phyloP scores from a whole-genome alignment of 2,797 vertebrate genomes.

The Novumbra hubbsi region DNA sequence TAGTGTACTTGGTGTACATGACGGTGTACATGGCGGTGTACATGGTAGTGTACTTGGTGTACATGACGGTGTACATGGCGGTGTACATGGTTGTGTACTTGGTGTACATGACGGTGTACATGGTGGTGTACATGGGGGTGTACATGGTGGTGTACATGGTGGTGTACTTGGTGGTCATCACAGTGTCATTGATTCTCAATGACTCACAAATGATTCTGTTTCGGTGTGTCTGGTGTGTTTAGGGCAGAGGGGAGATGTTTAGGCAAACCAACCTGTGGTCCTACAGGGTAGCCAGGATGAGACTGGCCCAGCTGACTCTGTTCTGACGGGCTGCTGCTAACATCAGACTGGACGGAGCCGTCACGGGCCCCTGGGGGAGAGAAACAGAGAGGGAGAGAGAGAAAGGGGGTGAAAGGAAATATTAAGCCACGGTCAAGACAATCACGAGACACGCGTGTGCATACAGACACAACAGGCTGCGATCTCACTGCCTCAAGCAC shows the following conservation, averaged over 20 bases:
- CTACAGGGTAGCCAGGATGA: constrained; percentile 87
- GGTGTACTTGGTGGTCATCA: too few relatives aligned
- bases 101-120: too few relatives aligned
- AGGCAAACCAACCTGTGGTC: constrained; percentile 85
- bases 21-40: too few relatives aligned
- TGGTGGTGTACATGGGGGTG: too few relatives aligned
- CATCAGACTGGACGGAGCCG: constrained; percentile 82
- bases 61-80: too few relatives aligned
- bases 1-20: too few relatives aligned
- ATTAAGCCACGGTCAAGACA: constrained; percentile 25
- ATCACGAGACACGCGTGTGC: background rate
- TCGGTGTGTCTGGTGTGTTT: too few relatives aligned
- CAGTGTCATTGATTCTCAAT: too few relatives aligned
- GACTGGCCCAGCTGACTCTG: constrained; percentile 85
- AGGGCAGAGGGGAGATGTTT: background rate
- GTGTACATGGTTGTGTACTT: too few relatives aligned
- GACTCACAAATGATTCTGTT: too few relatives aligned
- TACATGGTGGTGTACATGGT: too few relatives aligned
- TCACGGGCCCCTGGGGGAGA: constrained; percentile 81
- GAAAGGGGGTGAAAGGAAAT: constrained; percentile 39
- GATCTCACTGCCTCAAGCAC: constrained; percentile 60
- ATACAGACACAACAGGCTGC: constrained; percentile 34
- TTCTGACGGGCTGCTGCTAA: constrained; percentile 84
- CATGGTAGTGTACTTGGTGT: too few relatives aligned
- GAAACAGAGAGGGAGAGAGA: constrained; percentile 54